phyloP scores from a whole-genome alignment of 2,888 invertebrate genomes.

The Ochropacha duplaris region DNA sequence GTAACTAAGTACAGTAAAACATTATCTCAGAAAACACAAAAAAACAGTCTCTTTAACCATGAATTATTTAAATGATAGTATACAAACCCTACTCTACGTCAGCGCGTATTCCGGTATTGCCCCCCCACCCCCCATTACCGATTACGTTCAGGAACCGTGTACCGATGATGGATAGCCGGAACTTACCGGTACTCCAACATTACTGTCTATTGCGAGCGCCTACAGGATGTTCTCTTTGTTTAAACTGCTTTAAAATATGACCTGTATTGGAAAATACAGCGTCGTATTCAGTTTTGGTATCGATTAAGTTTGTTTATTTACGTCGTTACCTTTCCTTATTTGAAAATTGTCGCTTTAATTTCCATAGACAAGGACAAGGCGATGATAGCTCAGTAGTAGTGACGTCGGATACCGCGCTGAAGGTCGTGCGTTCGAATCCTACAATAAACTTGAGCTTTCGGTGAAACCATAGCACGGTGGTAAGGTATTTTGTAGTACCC shows the following conservation, averaged over 20 bases:
- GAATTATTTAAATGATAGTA: constrained; percentile 15
- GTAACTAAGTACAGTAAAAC: no score
- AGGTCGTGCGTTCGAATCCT: no score
- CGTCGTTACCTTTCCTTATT: no score
- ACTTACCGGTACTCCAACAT: constrained; percentile 24
- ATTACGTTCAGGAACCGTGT: constrained; percentile 62
- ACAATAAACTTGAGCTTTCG: no score
- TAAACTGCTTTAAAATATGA: constrained; percentile 4
- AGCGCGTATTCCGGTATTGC: constrained; percentile 33
- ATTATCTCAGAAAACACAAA: not conserved
- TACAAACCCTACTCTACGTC: constrained; percentile 24
- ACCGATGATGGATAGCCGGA: constrained; percentile 69
- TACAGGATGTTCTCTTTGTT: constrained; percentile 1
- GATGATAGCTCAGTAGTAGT: no score
- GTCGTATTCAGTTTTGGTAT: constrained; percentile 20
- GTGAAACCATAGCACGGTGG: no score
- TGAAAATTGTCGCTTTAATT: not conserved
- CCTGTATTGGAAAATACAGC: no score
- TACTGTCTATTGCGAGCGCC: constrained; percentile 18
- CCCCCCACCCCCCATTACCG: constrained; percentile 32
- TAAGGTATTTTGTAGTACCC: no score
- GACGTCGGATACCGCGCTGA: no score
- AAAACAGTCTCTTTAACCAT: not conserved
- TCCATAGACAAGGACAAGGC: not conserved
- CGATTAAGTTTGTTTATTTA: constrained; percentile 12